phyloP scores from a whole-genome alignment of 2,113 vertebrate genomes.

The Turnix velox region DNA sequence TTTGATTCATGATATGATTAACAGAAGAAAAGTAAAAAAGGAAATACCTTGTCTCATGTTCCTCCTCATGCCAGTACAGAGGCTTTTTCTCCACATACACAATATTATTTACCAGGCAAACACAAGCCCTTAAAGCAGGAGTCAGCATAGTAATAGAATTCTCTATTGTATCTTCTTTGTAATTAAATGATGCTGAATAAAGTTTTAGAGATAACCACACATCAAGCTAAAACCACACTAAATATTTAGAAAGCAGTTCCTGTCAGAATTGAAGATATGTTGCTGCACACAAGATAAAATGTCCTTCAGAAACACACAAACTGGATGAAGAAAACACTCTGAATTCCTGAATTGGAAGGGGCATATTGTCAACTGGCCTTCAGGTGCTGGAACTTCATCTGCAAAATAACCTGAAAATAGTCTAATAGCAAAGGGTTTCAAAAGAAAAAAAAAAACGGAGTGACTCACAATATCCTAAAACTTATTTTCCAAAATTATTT shows the following conservation, averaged over 20 bases:
- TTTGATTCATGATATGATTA: background rate
- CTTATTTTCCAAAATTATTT: background rate
- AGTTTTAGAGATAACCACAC: background rate
- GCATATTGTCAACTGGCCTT: background rate
- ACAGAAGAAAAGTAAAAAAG: background rate
- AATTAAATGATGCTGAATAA: background rate
- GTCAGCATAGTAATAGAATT: background rate
- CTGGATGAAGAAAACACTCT: background rate
- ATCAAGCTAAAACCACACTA: background rate
- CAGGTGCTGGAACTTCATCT: background rate
- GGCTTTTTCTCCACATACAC: background rate
- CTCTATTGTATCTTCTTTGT: background rate
- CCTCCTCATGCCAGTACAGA: background rate
- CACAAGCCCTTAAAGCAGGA: background rate
- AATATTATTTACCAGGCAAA: background rate
- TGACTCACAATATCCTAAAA: background rate
- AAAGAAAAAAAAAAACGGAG: background rate
- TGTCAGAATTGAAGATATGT: background rate
- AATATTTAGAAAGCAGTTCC: background rate
- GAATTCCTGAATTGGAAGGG: background rate
- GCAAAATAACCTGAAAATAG: background rate
- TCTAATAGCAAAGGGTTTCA: background rate
- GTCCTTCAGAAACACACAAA: background rate
- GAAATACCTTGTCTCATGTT: background rate
- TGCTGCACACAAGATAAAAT: background rate